phyloP scores from a whole-genome alignment of 1,140 invertebrate species.

The Micrasema longulum region DNA sequence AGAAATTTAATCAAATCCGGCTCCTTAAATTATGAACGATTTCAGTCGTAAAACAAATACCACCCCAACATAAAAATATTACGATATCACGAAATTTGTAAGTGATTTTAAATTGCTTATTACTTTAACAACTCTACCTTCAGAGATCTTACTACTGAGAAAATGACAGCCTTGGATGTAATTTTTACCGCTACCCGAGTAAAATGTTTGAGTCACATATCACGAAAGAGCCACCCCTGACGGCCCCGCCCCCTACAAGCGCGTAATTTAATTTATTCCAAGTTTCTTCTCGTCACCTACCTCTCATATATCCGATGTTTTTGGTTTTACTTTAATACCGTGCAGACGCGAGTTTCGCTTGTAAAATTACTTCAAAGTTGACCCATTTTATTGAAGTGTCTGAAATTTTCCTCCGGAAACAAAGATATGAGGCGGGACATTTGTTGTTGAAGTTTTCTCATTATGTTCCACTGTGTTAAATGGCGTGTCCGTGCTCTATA shows the following conservation, averaged over 20 bases:
- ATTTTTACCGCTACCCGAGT: constrained; percentile 4
- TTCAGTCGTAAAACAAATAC: constrained; percentile 22
- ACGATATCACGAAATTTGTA: constrained; percentile 16
- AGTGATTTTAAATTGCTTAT: constrained; percentile 28
- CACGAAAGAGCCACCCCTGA: no score
- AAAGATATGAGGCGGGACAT: constrained; percentile 2
- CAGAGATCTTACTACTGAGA: constrained; percentile 19
- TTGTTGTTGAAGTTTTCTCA: constrained; percentile 1
- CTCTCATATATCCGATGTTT: constrained; percentile 19
- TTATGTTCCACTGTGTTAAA: neutral
- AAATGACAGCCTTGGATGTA: constrained; percentile 15
- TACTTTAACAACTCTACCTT: constrained; percentile 13
- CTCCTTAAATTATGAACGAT: neutral
- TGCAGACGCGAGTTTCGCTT: constrained; percentile 17
- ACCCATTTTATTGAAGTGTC: constrained; percentile 14
- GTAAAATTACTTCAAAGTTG: constrained; percentile 26
- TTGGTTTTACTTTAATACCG: neutral
- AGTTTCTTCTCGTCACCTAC: constrained; percentile 28
- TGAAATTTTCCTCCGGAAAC: constrained; percentile 7
- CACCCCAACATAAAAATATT: constrained; percentile 16
- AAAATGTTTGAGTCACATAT: neutral
- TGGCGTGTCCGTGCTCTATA: neutral
- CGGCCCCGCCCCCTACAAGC: neutral
- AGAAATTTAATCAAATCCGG: no score
- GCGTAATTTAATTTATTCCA: constrained; percentile 34